Conservation (phyloP, 2,113 vertebrate species). For the Parus major region DNA sequence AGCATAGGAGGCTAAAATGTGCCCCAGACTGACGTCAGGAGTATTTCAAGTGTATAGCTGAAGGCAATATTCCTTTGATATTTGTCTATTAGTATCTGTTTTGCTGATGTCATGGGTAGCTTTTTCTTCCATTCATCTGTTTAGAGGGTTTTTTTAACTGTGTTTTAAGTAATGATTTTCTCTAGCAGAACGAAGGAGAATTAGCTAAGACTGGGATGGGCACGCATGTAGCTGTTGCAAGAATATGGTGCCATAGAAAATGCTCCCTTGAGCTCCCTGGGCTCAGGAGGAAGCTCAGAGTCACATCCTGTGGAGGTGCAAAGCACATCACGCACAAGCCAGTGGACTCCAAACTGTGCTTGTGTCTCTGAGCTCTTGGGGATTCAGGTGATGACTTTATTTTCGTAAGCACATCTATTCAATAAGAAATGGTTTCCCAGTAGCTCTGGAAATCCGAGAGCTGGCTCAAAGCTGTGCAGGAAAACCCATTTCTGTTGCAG, state of each 20-base stretch:
- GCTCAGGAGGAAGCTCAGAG: not conserved
- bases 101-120: not conserved
- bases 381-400: not conserved
- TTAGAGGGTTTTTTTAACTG: not conserved
- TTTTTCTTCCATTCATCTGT: not conserved
- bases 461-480: not conserved
- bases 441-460: not conserved
- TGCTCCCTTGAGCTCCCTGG: not conserved
- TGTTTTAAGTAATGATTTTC: constrained; percentile 12
- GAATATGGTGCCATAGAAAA: not conserved
- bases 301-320: not conserved
- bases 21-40: constrained; percentile 45
- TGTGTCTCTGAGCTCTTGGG: not conserved
- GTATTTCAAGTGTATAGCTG: not conserved
- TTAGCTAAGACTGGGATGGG: not conserved
- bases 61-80: constrained; percentile 38
- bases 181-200: not conserved
- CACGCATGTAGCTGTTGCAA: not conserved
- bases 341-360: not conserved
- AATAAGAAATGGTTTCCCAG: not conserved
- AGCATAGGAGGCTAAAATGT: constrained; percentile 42
- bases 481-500: not conserved
- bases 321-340: not conserved
- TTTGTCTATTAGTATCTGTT: constrained; percentile 7
- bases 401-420: not conserved